Conservation (phyloP, 2,113 vertebrate genomes). For the Cinclus mexicanus region DNA sequence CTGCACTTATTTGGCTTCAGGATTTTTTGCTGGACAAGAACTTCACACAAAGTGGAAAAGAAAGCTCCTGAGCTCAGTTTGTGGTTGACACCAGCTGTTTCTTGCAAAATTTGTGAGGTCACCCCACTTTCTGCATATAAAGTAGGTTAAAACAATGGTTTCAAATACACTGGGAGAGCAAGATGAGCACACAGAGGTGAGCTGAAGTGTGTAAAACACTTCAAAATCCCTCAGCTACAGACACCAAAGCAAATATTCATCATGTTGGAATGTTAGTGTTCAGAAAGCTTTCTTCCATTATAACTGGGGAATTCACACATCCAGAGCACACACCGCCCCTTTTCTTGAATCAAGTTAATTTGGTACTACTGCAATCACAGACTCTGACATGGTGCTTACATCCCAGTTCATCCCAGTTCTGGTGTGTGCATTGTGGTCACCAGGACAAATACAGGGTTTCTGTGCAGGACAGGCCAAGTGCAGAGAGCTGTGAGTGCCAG, state of each 20-base stretch:
- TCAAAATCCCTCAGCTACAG: not conserved
- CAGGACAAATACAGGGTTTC: not conserved
- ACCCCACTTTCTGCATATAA: not conserved
- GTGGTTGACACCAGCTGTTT: not conserved
- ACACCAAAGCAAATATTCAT: not conserved
- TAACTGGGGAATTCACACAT: not conserved
- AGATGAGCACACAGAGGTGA: not conserved
- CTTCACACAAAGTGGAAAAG: not conserved
- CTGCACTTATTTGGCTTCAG: not conserved
- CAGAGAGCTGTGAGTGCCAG: not conserved
- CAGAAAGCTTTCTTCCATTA: not conserved
- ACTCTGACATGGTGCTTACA: not conserved
- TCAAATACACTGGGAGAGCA: not conserved
- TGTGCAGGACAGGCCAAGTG: not conserved
- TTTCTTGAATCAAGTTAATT: not conserved
- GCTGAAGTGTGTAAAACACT: not conserved
- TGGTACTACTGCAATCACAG: not conserved
- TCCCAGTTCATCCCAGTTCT: not conserved
- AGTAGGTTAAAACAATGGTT: not conserved
- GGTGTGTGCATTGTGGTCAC: not conserved
- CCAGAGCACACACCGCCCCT: not conserved
- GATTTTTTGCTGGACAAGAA: not conserved
- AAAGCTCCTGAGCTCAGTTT: not conserved
- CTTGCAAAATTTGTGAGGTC: not conserved
- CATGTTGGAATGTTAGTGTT: not conserved